A percentile compares a stretch with the other conserved stretches of the same genome.
These are phyloP conservation scores for Miltochrista miniata DNA, from an alignment of 2,888 invertebrate genomes.

Conservation along the genomic window DNA sequence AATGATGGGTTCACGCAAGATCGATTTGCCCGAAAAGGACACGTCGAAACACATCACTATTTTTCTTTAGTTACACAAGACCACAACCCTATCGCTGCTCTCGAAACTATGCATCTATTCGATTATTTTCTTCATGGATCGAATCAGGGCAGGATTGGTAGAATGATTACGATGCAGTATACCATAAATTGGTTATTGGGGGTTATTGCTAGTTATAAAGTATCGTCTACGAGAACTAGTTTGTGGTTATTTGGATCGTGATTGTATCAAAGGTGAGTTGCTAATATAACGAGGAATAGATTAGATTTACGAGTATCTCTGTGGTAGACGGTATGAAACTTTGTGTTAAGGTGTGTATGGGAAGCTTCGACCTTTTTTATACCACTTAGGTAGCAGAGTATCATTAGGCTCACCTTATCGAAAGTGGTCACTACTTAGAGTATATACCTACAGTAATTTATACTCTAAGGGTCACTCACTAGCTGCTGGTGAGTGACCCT, in stretches of 20 bases:
- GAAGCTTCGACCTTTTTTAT: too few species aligned
- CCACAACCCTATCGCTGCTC: conserved; percentile 30
- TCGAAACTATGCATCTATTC: conserved; percentile 16
- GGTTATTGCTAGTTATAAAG: background rate
- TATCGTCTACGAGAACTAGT: background rate
- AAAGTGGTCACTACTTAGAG: too few species aligned
- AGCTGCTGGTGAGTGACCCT: too few species aligned
- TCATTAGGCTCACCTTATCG: too few species aligned
- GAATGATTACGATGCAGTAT: conserved; percentile 1
- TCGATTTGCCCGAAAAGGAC: conserved; percentile 59
- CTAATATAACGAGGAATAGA: background rate
- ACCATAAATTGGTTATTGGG: background rate
- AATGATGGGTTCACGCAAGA: conserved; percentile 58
- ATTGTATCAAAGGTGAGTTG: background rate
- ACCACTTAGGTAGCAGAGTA: too few species aligned
- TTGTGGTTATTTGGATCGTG: background rate
- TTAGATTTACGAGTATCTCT: too few species aligned
- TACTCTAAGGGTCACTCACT: too few species aligned
- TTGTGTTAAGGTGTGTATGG: too few species aligned
- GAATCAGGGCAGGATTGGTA: background rate
- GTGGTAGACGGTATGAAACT: too few species aligned
- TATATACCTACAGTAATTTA: too few species aligned
- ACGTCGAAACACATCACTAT: conserved; percentile 29
- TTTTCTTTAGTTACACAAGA: too few species aligned
- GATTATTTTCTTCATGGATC: conserved; percentile 19